These are phyloP conservation scores for Pseudococcus jackbeardsleyi DNA, from an alignment of 2,888 invertebrate species.

Conservation along the genomic window DNA sequence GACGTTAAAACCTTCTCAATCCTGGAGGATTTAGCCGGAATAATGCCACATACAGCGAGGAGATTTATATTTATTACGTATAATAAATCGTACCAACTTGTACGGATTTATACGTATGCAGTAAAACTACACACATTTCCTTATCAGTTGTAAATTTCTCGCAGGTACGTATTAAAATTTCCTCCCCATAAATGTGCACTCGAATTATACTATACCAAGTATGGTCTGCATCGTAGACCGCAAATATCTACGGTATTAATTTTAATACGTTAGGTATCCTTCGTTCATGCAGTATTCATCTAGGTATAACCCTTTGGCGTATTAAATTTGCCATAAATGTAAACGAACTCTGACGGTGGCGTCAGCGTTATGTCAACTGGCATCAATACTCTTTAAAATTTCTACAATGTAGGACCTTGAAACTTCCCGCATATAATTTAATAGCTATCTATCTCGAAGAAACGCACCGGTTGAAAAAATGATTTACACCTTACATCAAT, in stretches of 20 bases:
- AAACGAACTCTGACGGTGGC: neutral
- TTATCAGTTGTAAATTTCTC: constrained; percentile 42
- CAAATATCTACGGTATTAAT: neutral
- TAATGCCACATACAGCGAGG: neutral
- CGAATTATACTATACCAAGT: neutral
- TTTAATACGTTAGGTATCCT: neutral
- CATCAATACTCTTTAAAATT: neutral
- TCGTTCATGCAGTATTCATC: neutral
- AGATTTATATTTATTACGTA: constrained; percentile 37
- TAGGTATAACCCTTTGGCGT: neutral
- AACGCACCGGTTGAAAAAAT: constrained; percentile 6
- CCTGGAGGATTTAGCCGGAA: constrained; percentile 24
- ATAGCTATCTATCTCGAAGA: neutral
- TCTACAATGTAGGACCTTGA: neutral
- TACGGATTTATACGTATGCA: neutral
- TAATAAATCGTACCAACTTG: constrained; percentile 22
- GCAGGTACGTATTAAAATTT: constrained; percentile 34
- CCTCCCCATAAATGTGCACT: neutral
- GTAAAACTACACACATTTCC: neutral
- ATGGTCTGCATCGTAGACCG: neutral
- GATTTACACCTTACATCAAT: neutral
- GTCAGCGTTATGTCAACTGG: neutral
- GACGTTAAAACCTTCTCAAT: constrained; percentile 36
- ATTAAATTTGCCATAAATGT: neutral
- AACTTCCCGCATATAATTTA: constrained; percentile 24